Percentiles rank a stretch among this genome's conserved stretches.
Evolutionary conservation across 1,140 invertebrate genomes (phyloP).

Genomic region (Oncopodura yosiiana): DNA sequence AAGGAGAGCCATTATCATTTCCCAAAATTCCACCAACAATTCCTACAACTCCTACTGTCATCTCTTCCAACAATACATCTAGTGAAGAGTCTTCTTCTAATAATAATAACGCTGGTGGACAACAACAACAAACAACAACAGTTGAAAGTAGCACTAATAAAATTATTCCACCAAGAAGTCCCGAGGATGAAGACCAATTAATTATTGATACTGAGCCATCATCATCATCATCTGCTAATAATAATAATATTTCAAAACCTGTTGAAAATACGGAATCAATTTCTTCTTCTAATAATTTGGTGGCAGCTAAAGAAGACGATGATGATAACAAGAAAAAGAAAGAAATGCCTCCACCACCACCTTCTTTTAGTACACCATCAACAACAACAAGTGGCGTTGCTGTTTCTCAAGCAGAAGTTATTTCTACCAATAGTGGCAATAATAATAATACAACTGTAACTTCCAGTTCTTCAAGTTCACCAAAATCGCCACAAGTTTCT

Average conservation of each 20-base stretch:
- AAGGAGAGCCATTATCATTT: slow-evolving; percentile 40
- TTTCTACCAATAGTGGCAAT: not conserved
- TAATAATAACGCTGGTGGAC: slow-evolving; percentile 26
- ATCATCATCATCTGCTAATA: no score
- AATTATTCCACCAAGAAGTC: slow-evolving; percentile 7
- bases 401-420: not conserved
- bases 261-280: not conserved
- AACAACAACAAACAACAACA: slow-evolving; percentile 28
- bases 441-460: not conserved
- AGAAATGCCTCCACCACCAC: slow-evolving; percentile 22
- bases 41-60: slow-evolving; percentile 39
- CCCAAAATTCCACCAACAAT: slow-evolving; percentile 46
- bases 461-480: not conserved
- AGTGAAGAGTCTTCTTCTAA: not conserved
- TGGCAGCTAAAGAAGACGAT: not conserved
- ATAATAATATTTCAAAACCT: not conserved
- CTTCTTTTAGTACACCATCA: slow-evolving; percentile 11
- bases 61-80: slow-evolving; percentile 42
- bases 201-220: slow-evolving; percentile 23
- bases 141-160: slow-evolving; percentile 19
- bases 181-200: slow-evolving; percentile 21
- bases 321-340: not conserved
- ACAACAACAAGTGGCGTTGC: not conserved
- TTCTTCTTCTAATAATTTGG: not conserved
- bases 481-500: not conserved